Percentiles rank a stretch among this genome's conserved stretches.
These are phyloP conservation scores for Prenolepis imparis DNA, from an alignment of 2,888 invertebrate species.

Conservation along the genomic window DNA sequence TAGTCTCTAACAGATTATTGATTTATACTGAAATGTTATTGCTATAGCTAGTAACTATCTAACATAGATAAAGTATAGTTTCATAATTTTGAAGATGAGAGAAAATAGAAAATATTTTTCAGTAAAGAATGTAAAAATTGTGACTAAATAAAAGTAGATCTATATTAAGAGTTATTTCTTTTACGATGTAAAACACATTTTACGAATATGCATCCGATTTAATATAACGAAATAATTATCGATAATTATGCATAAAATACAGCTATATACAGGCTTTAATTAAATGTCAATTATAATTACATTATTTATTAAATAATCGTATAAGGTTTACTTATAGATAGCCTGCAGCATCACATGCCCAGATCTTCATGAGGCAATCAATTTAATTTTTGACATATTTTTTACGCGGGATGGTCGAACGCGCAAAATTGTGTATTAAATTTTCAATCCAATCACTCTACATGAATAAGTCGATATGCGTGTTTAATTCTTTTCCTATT, in stretches of 20 bases:
- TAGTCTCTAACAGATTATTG: background rate
- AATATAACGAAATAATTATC: constrained; percentile 23
- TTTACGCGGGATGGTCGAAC: background rate
- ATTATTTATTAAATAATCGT: constrained; percentile 19
- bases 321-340: constrained; percentile 32
- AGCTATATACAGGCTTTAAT: constrained; percentile 21
- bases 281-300: constrained; percentile 37
- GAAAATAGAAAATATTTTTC: background rate
- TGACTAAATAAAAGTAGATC: background rate
- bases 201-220: background rate
- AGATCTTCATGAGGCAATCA: background rate
- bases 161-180: background rate
- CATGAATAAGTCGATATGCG: background rate
- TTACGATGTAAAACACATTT: background rate
- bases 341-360: background rate
- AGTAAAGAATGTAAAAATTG: background rate
- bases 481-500: background rate
- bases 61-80: background rate
- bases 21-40: background rate
- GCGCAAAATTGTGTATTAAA: constrained; percentile 21
- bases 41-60: background rate
- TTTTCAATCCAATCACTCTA: constrained; percentile 15
- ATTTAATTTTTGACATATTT: constrained; percentile 33
- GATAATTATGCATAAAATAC: constrained; percentile 21
- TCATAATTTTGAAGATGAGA: background rate